phyloP scores from a whole-genome alignment of 2,113 vertebrate genomes.

The Ceyx cyanopectus region DNA sequence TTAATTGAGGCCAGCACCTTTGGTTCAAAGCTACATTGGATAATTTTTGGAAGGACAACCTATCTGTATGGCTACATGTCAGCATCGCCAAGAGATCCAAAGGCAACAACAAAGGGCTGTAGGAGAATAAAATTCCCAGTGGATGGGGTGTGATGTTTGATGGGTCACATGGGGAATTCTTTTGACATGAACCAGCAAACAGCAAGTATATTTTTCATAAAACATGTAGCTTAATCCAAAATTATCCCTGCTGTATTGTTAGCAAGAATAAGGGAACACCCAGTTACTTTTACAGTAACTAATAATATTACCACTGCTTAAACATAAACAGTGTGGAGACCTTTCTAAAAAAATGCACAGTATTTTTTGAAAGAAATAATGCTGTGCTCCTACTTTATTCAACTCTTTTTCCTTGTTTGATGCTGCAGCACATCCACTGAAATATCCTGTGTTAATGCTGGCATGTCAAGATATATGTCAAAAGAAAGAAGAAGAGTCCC shows the following conservation, averaged over 20 bases:
- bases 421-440: background rate
- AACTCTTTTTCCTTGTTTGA: background rate
- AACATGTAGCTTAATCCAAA: slow-evolving; percentile 45
- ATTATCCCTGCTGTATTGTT: slow-evolving; percentile 45
- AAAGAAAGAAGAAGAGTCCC: background rate
- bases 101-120: slow-evolving; percentile 24
- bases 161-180: slow-evolving; percentile 37
- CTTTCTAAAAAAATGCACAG: background rate
- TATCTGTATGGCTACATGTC: background rate
- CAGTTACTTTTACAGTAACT: slow-evolving; percentile 55
- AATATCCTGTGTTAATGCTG: background rate
- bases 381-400: background rate
- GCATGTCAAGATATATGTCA: background rate
- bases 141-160: slow-evolving; percentile 30
- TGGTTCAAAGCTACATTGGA: slow-evolving; percentile 31
- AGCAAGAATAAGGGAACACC: slow-evolving; percentile 41
- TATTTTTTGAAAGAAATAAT: background rate
- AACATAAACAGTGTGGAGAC: slow-evolving; percentile 13
- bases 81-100: slow-evolving; percentile 30
- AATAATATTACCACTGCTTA: slow-evolving; percentile 46
- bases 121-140: slow-evolving; percentile 28
- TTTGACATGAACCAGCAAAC: slow-evolving; percentile 50
- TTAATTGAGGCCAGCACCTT: slow-evolving; percentile 39
- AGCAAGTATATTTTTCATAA: slow-evolving; percentile 51
- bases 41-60: slow-evolving; percentile 38